Evolutionary conservation across 2,113 vertebrate species (phyloP).

Genomic region (Oxyura jamaicensis): DNA sequence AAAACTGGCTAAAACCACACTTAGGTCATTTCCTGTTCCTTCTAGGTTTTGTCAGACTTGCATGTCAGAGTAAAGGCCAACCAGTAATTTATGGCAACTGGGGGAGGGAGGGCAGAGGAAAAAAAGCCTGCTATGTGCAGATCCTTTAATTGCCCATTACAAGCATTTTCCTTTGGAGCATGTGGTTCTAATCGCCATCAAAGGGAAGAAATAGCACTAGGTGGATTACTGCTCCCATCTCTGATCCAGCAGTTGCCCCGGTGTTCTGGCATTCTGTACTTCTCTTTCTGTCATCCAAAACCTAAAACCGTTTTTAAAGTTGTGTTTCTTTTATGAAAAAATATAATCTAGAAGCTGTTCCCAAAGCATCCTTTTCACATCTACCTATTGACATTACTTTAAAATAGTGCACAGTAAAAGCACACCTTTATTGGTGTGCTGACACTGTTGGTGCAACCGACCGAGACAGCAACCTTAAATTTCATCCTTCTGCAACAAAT

Average conservation of each 20-base stretch:
- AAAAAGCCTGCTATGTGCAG: conserved; percentile 50
- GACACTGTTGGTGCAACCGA: background rate
- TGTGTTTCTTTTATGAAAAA: background rate
- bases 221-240: conserved; percentile 28
- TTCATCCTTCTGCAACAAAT: background rate
- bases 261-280: background rate
- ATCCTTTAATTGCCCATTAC: conserved; percentile 62
- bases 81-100: conserved; percentile 61
- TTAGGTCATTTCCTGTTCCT: conserved; percentile 69
- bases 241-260: background rate
- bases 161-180: conserved; percentile 53
- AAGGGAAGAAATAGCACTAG: conserved; percentile 45
- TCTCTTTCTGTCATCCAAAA: background rate
- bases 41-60: conserved; percentile 66
- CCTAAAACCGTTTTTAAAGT: background rate
- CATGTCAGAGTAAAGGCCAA: conserved; percentile 59
- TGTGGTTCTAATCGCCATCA: conserved; percentile 61
- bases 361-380: background rate
- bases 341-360: conserved; percentile 1
- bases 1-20: conserved; percentile 54
- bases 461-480: background rate
- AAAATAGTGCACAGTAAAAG: background rate
- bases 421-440: background rate
- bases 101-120: conserved; percentile 27
- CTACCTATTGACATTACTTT: background rate